Conservation (phyloP, 2,888 invertebrate species). For the Adela reaumurella region DNA sequence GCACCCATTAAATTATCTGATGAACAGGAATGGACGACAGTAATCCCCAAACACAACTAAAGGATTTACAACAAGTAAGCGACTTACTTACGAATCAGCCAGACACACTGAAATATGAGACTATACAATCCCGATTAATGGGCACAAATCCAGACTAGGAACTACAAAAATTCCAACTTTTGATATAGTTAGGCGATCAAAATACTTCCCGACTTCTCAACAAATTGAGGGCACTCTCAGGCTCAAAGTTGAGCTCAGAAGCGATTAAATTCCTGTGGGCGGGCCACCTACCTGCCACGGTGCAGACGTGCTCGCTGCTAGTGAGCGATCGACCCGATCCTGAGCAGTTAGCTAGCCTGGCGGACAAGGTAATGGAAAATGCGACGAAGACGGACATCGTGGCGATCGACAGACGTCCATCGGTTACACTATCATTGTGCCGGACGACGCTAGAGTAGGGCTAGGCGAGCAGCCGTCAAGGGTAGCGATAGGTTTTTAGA, state of each 20-base stretch:
- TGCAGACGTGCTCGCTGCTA: constrained; percentile 2
- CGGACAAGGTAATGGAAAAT: constrained; percentile 5
- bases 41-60: constrained; percentile 3
- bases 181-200: neutral
- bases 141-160: neutral
- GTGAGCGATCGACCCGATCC: constrained; percentile 1
- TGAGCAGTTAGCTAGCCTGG: constrained; percentile 2
- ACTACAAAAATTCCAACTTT: neutral
- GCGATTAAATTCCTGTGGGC: constrained; percentile 7
- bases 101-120: constrained; percentile 4
- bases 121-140: constrained; percentile 7
- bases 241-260: constrained; percentile 10
- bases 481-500: too few species aligned
- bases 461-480: too few species aligned
- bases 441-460: too few species aligned
- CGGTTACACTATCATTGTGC: too few species aligned
- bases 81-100: constrained; percentile 9
- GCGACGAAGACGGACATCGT: neutral
- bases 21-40: neutral
- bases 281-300: constrained; percentile 2
- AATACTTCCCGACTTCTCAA: neutral
- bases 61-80: constrained; percentile 8
- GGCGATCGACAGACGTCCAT: too few species aligned
- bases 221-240: constrained; percentile 10
- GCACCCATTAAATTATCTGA: neutral